These are phyloP conservation scores for Xerus rutilus DNA, from an alignment of 2,797 vertebrate species.

Conservation along the genomic window DNA sequence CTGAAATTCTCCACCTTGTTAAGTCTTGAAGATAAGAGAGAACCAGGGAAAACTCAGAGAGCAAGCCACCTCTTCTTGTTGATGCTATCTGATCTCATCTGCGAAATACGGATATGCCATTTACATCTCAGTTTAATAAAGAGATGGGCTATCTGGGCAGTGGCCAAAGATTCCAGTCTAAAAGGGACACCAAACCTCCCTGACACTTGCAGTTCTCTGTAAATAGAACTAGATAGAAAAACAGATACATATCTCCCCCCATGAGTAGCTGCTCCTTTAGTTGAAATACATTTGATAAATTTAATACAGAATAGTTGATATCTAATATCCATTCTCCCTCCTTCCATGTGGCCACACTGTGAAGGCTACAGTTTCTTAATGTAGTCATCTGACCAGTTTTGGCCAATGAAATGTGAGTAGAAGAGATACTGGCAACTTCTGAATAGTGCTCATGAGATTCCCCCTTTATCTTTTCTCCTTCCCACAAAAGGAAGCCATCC, in stretches of 20 bases:
- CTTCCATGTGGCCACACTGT: background rate
- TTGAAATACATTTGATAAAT: background rate
- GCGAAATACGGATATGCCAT: background rate
- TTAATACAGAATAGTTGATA: background rate
- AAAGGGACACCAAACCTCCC: background rate
- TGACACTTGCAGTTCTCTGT: background rate
- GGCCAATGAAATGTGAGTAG: background rate
- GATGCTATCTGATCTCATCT: slow-evolving; percentile 1
- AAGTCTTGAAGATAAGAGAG: background rate
- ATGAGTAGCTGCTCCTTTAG: background rate
- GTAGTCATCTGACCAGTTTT: background rate
- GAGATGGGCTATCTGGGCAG: background rate
- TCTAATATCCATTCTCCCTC: background rate
- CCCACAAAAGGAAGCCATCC: background rate
- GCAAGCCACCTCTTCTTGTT: background rate
- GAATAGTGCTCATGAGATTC: background rate
- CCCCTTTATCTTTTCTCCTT: background rate
- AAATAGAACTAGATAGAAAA: slow-evolving; percentile 16
- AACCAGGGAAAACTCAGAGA: background rate
- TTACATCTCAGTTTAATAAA: background rate
- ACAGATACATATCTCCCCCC: background rate
- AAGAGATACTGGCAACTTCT: background rate
- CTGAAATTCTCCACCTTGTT: background rate
- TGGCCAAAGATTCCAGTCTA: background rate
- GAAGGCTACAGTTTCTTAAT: background rate